Evolutionary conservation across 2,797 vertebrate species (phyloP).

Genomic region (Fistularia tabacaria): DNA sequence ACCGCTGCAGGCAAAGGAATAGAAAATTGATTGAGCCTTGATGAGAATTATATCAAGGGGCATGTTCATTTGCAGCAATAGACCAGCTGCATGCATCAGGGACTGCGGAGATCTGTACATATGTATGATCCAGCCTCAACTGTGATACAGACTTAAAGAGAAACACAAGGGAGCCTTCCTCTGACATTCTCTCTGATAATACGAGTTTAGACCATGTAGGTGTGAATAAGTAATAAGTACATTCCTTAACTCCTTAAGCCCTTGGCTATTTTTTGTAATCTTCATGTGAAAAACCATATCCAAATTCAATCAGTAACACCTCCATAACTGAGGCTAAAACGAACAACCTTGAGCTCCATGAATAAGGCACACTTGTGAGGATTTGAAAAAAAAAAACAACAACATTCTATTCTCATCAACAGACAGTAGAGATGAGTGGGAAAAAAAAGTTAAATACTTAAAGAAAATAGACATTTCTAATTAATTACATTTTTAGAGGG

Average conservation of each 20-base stretch:
- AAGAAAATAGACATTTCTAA: too few relatives aligned
- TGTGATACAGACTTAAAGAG: constrained; percentile 59
- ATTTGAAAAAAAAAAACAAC: background rate
- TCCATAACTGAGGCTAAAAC: background rate
- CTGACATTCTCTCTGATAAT: constrained; percentile 50
- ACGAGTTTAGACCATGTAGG: constrained; percentile 26
- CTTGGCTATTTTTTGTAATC: background rate
- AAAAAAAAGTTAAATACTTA: too few relatives aligned
- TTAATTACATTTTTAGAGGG: too few relatives aligned
- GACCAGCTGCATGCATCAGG: constrained; percentile 40
- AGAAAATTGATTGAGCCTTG: constrained; percentile 67
- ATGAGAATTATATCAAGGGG: constrained; percentile 70
- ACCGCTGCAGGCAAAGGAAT: constrained; percentile 66
- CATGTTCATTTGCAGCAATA: constrained; percentile 58
- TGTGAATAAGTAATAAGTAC: constrained; percentile 42
- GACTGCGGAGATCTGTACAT: constrained; percentile 49
- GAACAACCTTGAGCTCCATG: background rate
- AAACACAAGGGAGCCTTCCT: constrained; percentile 49
- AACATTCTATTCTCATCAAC: constrained; percentile 55
- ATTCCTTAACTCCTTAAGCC: constrained; percentile 5
- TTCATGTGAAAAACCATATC: background rate
- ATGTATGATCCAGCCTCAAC: constrained; percentile 60
- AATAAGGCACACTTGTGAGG: background rate
- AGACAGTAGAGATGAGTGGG: constrained; percentile 23
- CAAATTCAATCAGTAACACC: constrained; percentile 2